Conservation (phyloP, 2,797 vertebrate genomes). For the Pseudotriccus pelzelni region DNA sequence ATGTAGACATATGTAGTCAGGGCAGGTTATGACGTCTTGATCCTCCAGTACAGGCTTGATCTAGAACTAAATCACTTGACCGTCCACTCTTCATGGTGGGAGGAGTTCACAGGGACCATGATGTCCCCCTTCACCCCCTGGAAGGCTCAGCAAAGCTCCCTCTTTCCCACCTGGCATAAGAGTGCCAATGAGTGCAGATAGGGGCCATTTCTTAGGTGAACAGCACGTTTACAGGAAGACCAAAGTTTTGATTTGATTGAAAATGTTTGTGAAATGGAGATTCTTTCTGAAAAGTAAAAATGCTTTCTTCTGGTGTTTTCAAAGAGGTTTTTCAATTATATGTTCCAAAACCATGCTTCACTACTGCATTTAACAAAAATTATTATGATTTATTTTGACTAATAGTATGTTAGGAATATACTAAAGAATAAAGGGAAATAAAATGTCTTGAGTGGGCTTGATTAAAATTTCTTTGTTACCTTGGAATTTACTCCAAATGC, state of each 20-base stretch:
- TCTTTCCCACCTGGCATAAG: not conserved
- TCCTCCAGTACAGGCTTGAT: not conserved
- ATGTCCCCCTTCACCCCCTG: rapidly evolving
- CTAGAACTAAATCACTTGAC: not conserved
- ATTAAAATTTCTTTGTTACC: not conserved
- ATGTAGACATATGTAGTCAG: not conserved
- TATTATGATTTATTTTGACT: not conserved
- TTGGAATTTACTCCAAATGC: not conserved
- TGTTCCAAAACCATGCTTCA: not conserved
- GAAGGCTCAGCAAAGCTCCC: not conserved
- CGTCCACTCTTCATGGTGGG: not conserved
- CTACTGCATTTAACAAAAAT: not conserved
- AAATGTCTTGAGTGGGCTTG: not conserved
- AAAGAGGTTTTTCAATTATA: not conserved
- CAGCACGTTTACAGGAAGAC: not conserved
- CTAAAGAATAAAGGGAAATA: not conserved
- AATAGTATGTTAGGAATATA: not conserved
- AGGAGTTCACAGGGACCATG: not conserved
- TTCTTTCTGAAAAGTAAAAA: not conserved
- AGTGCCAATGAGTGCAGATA: not conserved
- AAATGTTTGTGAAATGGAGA: not conserved
- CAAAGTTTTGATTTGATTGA: not conserved
- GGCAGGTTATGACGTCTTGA: not conserved
- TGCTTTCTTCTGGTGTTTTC: not conserved
- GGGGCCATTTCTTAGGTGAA: not conserved